These are phyloP conservation scores for Agrochola lota DNA, from an alignment of 2,888 invertebrate genomes.

Conservation along the genomic window DNA sequence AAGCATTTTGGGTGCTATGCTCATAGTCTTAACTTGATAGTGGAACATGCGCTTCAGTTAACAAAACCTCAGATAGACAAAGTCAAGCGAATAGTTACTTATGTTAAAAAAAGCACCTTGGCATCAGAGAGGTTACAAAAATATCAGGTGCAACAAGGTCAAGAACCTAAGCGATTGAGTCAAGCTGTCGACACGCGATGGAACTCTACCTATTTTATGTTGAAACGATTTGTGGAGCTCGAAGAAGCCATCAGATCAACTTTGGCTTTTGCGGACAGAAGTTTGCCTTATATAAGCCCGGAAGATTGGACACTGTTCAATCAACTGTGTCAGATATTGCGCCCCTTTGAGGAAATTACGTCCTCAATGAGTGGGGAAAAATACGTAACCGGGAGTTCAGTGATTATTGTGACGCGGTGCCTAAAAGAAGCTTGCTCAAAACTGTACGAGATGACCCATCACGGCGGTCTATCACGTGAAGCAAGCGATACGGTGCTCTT, in stretches of 20 bases:
- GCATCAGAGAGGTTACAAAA: constrained; percentile 58
- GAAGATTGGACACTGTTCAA: constrained; percentile 35
- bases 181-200: constrained; percentile 67
- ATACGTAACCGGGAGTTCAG: neutral
- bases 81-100: constrained; percentile 55
- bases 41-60: constrained; percentile 49
- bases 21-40: constrained; percentile 59
- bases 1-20: constrained; percentile 68
- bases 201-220: constrained; percentile 66
- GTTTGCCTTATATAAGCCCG: constrained; percentile 46
- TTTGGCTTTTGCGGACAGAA: constrained; percentile 42
- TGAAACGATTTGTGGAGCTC: constrained; percentile 61
- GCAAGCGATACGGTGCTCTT: constrained; percentile 13
- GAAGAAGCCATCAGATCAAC: constrained; percentile 58
- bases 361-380: constrained; percentile 8
- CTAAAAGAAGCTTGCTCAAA: constrained; percentile 16
- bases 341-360: constrained; percentile 14
- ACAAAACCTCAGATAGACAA: constrained; percentile 42
- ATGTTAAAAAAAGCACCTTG: constrained; percentile 59
- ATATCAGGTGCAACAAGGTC: constrained; percentile 58
- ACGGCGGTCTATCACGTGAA: neutral
- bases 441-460: neutral
- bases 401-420: constrained; percentile 10
- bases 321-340: constrained; percentile 5
- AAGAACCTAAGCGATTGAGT: constrained; percentile 55